These are phyloP conservation scores for Sitophilus oryzae DNA, from an alignment of 1,140 invertebrate species.

Conservation along the genomic window DNA sequence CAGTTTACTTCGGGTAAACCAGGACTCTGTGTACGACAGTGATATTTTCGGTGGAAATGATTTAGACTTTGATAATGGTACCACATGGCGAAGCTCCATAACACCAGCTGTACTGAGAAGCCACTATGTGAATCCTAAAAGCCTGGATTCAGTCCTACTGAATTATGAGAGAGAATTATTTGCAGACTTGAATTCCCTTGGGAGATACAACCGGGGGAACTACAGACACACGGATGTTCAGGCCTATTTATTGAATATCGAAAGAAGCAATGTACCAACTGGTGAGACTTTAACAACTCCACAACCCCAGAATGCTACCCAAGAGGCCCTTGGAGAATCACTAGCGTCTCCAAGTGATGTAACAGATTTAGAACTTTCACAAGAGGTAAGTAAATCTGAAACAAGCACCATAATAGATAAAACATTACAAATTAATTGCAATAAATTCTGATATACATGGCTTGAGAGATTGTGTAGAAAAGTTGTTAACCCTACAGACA, in stretches of 20 bases:
- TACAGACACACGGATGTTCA: conserved; percentile 47
- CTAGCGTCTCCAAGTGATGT: conserved; percentile 10
- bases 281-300: conserved; percentile 21
- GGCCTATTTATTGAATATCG: conserved; percentile 53
- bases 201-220: conserved; percentile 47
- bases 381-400: conserved; percentile 42
- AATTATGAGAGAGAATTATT: conserved; percentile 70
- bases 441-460: no score
- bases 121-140: conserved; percentile 65
- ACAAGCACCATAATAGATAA: no score
- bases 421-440: no score
- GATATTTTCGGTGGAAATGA: conserved; percentile 45
- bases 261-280: conserved; percentile 26
- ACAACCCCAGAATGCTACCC: conserved; percentile 13
- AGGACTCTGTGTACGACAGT: conserved; percentile 59
- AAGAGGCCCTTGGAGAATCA: conserved; percentile 20
- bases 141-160: conserved; percentile 62
- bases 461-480: no score
- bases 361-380: conserved; percentile 31
- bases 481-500: no score
- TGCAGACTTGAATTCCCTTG: conserved; percentile 64
- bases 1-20: conserved; percentile 68
- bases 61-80: conserved; percentile 59
- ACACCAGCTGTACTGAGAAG: conserved; percentile 49
- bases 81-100: conserved; percentile 53